phyloP scores from a whole-genome alignment of 2,888 invertebrate species.

The Abrostola triplasia region DNA sequence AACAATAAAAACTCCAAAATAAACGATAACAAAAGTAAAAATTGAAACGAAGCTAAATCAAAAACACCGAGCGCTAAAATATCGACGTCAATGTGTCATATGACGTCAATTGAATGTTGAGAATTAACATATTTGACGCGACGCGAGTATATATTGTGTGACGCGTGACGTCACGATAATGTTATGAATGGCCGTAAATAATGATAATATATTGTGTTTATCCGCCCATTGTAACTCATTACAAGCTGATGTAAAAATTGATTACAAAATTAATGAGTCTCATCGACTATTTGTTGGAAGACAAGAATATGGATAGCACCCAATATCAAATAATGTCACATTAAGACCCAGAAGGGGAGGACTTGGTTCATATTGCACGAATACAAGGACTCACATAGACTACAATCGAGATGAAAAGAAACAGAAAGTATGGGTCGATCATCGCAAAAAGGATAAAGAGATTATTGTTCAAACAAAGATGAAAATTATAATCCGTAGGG shows the following conservation, averaged over 20 bases:
- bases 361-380: too few species aligned
- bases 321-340: too few species aligned
- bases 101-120: conserved; percentile 15
- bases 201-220: not conserved
- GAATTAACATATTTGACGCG: conserved; percentile 3
- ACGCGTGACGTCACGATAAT: not conserved
- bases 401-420: too few species aligned
- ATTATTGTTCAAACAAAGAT: too few species aligned
- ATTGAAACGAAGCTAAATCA: conserved; percentile 12
- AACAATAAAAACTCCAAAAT: not conserved
- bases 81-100: conserved; percentile 32
- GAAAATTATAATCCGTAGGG: too few species aligned
- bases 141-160: not conserved
- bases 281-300: too few species aligned
- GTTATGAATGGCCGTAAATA: not conserved
- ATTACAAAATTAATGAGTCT: not conserved
- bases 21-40: conserved; percentile 24
- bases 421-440: too few species aligned
- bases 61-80: conserved; percentile 25
- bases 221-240: not conserved
- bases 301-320: too few species aligned
- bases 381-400: too few species aligned
- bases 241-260: not conserved
- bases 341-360: too few species aligned
- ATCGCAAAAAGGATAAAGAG: too few species aligned